Base-by-base conservation (phyloP, 2,113 vertebrate genomes). In the Oophaga pumilio region DNA sequence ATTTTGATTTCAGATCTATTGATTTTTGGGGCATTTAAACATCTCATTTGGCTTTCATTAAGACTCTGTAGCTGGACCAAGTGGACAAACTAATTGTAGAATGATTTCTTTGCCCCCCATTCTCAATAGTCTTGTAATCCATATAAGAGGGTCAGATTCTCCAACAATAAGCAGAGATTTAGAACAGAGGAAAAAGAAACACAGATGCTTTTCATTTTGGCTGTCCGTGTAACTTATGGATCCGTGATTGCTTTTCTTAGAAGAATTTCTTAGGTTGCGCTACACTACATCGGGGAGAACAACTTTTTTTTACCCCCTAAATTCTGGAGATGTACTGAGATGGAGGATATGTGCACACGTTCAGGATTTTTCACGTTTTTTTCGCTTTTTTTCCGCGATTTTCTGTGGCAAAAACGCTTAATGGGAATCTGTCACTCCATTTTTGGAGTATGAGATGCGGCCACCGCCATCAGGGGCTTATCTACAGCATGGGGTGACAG, bases 121-220 rank as follows among this genome's bases (percentile, higher is more conserved):
- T 64, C 22, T 74, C 69, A 87, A 82, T 53, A 71, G 33, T 60
- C 53, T 76, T 15, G 12, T 88, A 88, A 88, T 88, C 69, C 71
- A 84, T 88, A 74, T 50, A 77, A 76, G 80, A 74, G 68, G 81
- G 87, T 84, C 71, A 84, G 71, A 88, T 84, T 88, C 73, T 77
- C 71, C 11, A 77, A 84, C 87, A 88, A 84, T 88, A 73, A 88
- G 87, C 59, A 77, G 49, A 77, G 81, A 74, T 60, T 66, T 57
- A 76, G 81, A 66, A 43, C 80, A 56, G 59, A 84, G 59, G 18
- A 77, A 83, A 68, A 24, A 26, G n/a, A 88, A 88, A 50, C 43
- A 82, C 87, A 88, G 71, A 88, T 88, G 87, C 87, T 84, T 84
- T 84, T 68, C 71, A 88, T 88, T 88, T 88, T 10, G 28, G 43